phyloP scores from a whole-genome alignment of 2,113 vertebrate genomes.

The Xyrauchen texanus region DNA sequence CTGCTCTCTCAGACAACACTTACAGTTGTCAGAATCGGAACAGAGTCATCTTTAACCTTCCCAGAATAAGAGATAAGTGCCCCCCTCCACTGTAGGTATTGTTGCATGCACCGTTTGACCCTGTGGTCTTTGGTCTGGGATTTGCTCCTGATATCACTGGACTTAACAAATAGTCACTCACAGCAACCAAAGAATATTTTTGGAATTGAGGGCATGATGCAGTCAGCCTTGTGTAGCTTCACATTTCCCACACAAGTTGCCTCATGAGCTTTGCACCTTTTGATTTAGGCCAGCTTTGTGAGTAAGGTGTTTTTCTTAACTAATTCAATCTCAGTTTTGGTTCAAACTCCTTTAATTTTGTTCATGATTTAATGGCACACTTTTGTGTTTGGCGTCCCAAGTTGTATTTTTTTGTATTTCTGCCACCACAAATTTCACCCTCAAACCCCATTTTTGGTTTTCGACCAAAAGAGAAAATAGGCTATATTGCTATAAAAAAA shows the following conservation, averaged over 20 bases:
- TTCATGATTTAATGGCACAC: background rate
- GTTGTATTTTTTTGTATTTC: background rate
- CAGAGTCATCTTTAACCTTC: conserved; percentile 74
- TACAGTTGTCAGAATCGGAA: conserved; percentile 66
- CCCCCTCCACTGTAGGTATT: conserved; percentile 35
- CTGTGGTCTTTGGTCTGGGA: conserved; percentile 66
- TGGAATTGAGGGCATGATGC: conserved; percentile 41
- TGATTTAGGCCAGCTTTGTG: conserved; percentile 41
- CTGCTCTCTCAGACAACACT: conserved; percentile 64
- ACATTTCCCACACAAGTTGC: conserved; percentile 2
- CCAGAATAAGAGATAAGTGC: conserved; percentile 67
- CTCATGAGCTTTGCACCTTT: conserved; percentile 27
- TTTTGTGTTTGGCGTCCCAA: background rate
- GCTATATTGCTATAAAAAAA: no score
- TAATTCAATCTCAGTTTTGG: conserved; percentile 6
- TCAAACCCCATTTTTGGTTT: no score
- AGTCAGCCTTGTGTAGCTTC: no score
- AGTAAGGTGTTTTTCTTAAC: conserved; percentile 23
- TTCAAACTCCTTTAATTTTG: background rate
- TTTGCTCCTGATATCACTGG: conserved; percentile 73
- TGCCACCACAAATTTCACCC: background rate
- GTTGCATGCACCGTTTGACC: conserved; percentile 60
- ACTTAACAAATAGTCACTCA: conserved; percentile 78
- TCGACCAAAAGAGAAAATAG: no score
- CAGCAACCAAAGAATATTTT: conserved; percentile 71